Conservation (phyloP, 2,113 vertebrate genomes). For the Enhydra lutris region DNA sequence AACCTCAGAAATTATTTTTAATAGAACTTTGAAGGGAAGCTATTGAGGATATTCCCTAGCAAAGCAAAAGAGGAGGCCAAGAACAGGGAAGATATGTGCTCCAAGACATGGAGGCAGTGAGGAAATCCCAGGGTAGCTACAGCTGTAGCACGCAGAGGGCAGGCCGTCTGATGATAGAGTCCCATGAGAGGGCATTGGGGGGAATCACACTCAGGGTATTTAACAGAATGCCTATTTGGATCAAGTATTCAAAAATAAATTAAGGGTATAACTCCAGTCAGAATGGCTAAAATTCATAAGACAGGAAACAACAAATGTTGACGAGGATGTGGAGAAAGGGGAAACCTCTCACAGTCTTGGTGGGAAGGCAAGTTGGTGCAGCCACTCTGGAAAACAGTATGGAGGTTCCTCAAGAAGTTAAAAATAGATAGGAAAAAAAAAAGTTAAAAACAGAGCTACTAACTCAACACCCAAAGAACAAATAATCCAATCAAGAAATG, state of each 20-base stretch:
- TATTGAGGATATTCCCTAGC: background rate
- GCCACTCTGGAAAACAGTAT: too few relatives aligned
- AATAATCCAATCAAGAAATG: too few relatives aligned
- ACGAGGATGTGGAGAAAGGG: too few relatives aligned
- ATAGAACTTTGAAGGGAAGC: background rate
- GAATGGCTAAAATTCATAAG: too few relatives aligned
- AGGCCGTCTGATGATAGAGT: too few relatives aligned
- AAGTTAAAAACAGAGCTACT: too few relatives aligned
- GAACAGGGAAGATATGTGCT: background rate
- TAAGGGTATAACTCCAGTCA: background rate
- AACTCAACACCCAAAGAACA: too few relatives aligned
- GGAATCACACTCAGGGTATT: background rate
- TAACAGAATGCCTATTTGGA: background rate
- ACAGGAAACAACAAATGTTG: too few relatives aligned
- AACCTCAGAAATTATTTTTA: slow-evolving; percentile 5
- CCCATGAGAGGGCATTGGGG: rapidly evolving
- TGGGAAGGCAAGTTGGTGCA: too few relatives aligned
- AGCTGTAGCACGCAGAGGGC: background rate
- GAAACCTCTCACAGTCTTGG: too few relatives aligned
- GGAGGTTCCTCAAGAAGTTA: too few relatives aligned
- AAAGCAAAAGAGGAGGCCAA: background rate
- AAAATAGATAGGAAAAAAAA: too few relatives aligned
- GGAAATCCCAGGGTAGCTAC: background rate
- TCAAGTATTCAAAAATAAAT: background rate
- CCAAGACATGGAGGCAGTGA: background rate